phyloP scores from a whole-genome alignment of 2,113 vertebrate genomes.

The Excalfactoria chinensis region DNA sequence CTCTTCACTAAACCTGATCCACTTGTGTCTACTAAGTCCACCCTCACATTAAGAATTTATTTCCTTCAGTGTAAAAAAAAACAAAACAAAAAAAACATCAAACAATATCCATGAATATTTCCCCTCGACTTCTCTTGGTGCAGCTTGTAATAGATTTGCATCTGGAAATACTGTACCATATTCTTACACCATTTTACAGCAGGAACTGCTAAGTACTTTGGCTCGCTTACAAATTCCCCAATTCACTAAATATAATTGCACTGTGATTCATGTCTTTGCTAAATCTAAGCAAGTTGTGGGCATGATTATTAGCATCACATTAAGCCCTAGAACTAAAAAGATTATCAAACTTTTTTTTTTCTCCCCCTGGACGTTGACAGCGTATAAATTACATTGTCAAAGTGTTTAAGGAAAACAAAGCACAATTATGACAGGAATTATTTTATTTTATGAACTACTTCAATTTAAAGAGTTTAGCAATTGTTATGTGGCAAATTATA shows the following conservation, averaged over 20 bases:
- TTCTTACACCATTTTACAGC: constrained; percentile 60
- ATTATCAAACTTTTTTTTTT: constrained; percentile 33
- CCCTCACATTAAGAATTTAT: neutral
- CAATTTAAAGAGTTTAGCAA: constrained; percentile 16
- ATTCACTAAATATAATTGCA: constrained; percentile 59
- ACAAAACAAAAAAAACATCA: too few relatives aligned
- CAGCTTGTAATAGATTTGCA: constrained; percentile 60
- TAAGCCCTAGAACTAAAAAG: constrained; percentile 60
- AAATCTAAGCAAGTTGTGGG: constrained; percentile 57
- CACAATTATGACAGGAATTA: constrained; percentile 8
- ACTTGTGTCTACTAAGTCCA: neutral
- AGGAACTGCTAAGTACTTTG: constrained; percentile 67
- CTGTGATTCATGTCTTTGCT: constrained; percentile 60
- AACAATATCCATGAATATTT: neutral
- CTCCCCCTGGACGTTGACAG: constrained; percentile 43
- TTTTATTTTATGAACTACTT: constrained; percentile 17
- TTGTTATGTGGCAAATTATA: constrained; percentile 13
- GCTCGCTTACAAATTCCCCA: constrained; percentile 55
- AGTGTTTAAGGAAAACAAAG: constrained; percentile 60
- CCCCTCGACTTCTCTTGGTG: constrained; percentile 18
- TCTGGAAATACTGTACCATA: constrained; percentile 63
- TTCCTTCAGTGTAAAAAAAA: neutral
- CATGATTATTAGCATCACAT: constrained; percentile 52
- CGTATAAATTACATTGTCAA: constrained; percentile 43
- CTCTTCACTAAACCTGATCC: neutral